Percentiles rank a stretch among this genome's conserved stretches.
Evolutionary conservation across 2,888 invertebrate genomes (phyloP).

Genomic region (Napeogenes sylphis): DNA sequence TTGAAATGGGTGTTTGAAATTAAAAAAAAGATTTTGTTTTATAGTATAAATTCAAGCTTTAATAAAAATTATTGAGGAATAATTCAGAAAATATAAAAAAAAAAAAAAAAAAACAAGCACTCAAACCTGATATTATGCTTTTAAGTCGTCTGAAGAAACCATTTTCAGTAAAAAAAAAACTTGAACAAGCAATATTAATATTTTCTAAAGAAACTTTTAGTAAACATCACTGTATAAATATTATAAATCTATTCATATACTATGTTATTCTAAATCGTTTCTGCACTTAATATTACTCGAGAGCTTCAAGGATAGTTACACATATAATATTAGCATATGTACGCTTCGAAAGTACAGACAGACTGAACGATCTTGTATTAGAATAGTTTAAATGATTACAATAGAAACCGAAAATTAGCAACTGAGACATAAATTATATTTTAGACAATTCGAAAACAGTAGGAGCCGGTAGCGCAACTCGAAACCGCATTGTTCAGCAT

Average conservation of each 20-base stretch:
- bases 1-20: too few relatives aligned
- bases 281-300: slow-evolving; percentile 31
- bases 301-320: slow-evolving; percentile 32
- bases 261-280: slow-evolving; percentile 23
- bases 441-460: slow-evolving; percentile 76
- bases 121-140: too few relatives aligned
- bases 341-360: slow-evolving; percentile 44
- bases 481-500: slow-evolving; percentile 68
- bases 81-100: too few relatives aligned
- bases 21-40: too few relatives aligned
- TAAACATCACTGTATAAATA: neutral
- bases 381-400: slow-evolving; percentile 62
- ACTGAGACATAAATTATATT: slow-evolving; percentile 66
- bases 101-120: too few relatives aligned
- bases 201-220: neutral
- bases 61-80: too few relatives aligned
- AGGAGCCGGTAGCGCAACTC: slow-evolving; percentile 72
- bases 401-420: slow-evolving; percentile 69
- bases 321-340: slow-evolving; percentile 40
- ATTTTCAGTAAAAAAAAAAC: too few relatives aligned
- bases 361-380: slow-evolving; percentile 57
- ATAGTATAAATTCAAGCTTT: too few relatives aligned
- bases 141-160: too few relatives aligned
- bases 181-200: too few relatives aligned
- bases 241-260: slow-evolving; percentile 4